These are phyloP conservation scores for Imbricaverruca yamaguchii DNA, from an alignment of 2,888 invertebrate genomes.

Conservation along the genomic window DNA sequence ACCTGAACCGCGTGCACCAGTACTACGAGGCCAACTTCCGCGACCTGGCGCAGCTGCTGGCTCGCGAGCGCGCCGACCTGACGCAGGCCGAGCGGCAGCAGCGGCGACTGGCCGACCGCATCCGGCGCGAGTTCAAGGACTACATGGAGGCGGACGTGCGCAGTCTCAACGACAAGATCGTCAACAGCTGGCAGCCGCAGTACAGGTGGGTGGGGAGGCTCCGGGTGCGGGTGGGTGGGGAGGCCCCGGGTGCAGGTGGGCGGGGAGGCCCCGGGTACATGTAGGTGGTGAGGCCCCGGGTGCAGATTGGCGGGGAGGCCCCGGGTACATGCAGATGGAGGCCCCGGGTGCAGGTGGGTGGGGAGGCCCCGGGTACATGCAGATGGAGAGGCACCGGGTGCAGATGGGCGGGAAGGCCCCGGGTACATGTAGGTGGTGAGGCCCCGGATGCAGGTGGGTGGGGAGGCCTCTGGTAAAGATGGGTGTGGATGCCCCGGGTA, in stretches of 20 bases:
- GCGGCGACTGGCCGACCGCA: neutral
- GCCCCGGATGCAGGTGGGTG: neutral
- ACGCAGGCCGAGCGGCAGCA: neutral
- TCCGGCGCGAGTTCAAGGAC: neutral
- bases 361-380: too few species aligned
- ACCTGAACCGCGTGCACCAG: conserved; percentile 13
- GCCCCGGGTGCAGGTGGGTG: neutral
- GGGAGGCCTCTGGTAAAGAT: neutral
- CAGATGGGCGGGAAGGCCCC: neutral
- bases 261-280: neutral
- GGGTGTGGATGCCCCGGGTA: neutral
- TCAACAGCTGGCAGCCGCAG: conserved; percentile 20
- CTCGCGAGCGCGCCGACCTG: neutral
- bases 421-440: neutral
- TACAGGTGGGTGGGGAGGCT: neutral
- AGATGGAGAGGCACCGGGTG: neutral
- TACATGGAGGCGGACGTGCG: conserved; percentile 17
- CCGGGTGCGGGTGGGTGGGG: neutral
- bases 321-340: neutral
- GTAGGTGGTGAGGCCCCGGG: neutral
- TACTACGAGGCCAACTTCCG: conserved; percentile 19
- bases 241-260: neutral
- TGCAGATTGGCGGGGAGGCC: neutral
- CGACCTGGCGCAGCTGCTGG: conserved; percentile 4
- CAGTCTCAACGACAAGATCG: conserved; percentile 14